Evolutionary conservation across 2,888 invertebrate species (phyloP).

Genomic region (Machimus rusticus): DNA sequence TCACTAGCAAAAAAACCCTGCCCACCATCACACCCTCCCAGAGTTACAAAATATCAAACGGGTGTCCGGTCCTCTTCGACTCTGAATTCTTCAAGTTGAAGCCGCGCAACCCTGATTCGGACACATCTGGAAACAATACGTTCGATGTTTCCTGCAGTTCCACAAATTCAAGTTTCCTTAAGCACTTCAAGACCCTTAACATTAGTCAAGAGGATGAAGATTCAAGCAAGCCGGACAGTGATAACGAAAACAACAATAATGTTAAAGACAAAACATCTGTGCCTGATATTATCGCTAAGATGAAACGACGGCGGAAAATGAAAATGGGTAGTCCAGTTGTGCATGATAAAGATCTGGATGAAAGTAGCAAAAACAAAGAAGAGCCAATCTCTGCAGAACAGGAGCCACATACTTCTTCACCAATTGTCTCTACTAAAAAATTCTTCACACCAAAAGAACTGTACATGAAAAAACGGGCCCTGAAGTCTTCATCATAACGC

Average conservation of each 20-base stretch:
- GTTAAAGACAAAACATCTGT: not conserved
- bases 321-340: not conserved
- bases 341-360: not conserved
- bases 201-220: not conserved
- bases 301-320: not conserved
- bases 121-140: not conserved
- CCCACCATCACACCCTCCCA: constrained; percentile 49
- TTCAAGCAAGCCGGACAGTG: not conserved
- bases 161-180: not conserved
- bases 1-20: constrained; percentile 49
- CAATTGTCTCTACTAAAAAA: not conserved
- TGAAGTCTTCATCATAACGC: not conserved
- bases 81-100: constrained; percentile 1
- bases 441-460: not conserved
- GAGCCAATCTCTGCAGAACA: not conserved
- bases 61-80: not conserved
- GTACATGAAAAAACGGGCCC: not conserved
- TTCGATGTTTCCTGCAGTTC: not conserved
- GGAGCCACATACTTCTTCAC: not conserved
- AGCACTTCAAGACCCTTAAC: not conserved
- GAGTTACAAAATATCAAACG: not conserved
- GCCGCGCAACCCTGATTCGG: not conserved
- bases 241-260: not conserved
- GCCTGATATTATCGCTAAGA: not conserved
- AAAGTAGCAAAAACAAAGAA: not conserved